phyloP scores from a whole-genome alignment of 92 coral and sea anemone species.

The Heliopora coerulea region DNA sequence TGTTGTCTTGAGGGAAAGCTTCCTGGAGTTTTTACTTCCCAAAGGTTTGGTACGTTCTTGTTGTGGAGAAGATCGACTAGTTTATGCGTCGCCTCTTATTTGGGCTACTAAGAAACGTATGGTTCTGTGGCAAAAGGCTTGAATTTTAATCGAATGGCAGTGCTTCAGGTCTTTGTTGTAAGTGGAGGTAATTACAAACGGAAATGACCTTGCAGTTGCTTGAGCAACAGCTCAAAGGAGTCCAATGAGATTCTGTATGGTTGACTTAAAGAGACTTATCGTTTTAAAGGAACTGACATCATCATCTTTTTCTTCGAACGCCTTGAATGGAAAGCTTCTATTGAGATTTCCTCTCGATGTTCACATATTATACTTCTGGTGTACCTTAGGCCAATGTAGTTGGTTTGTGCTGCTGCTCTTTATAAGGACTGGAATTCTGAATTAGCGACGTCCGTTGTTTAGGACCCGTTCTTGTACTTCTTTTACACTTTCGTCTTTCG shows the following conservation, averaged over 20 bases:
- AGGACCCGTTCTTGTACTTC: no score
- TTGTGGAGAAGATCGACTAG: no score
- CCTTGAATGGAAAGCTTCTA: slow-evolving; percentile 13
- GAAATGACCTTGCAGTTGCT: slow-evolving; percentile 33
- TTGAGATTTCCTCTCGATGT: background rate
- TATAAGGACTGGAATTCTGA: no score
- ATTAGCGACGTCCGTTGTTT: no score
- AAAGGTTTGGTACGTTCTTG: no score
- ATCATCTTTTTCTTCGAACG: slow-evolving; percentile 6
- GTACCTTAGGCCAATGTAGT: background rate
- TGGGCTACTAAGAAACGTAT: no score
- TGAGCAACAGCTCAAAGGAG: slow-evolving; percentile 27
- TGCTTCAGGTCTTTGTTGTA: slow-evolving; percentile 4
- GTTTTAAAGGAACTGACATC: slow-evolving; percentile 19
- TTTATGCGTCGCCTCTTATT: no score
- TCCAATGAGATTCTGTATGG: slow-evolving; percentile 31
- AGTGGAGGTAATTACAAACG: slow-evolving; percentile 37
- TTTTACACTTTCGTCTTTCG: no score
- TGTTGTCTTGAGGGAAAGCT: slow-evolving; percentile 15
- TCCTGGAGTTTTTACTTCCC: slow-evolving; percentile 1
- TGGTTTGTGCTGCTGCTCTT: background rate
- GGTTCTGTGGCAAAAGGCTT: no score
- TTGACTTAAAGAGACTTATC: slow-evolving; percentile 9
- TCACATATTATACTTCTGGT: background rate
- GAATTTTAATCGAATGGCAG: background rate